A percentile compares a stretch with the other conserved stretches of the same genome.
These are phyloP conservation scores for Plagodis pulveraria DNA, from an alignment of 2,888 invertebrate species.

Conservation along the genomic window DNA sequence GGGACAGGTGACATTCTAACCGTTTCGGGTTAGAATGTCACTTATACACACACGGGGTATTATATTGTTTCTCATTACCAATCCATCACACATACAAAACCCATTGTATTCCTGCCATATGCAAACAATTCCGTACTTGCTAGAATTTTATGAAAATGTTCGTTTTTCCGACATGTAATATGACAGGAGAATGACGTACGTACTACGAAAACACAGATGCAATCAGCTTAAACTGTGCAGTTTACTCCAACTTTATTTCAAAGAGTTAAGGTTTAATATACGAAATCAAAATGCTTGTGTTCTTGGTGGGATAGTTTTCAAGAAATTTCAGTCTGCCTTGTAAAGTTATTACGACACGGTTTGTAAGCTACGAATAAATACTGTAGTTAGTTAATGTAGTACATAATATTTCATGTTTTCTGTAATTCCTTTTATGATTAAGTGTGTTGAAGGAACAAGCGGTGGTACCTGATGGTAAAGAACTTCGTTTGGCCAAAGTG, in stretches of 20 bases:
- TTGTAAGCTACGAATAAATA: background rate
- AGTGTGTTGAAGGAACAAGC: no score
- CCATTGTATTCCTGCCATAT: constrained; percentile 19
- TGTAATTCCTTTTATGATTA: no score
- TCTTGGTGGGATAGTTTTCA: background rate
- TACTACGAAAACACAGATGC: constrained; percentile 21
- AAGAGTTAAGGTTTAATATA: constrained; percentile 5
- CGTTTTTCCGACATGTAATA: constrained; percentile 15
- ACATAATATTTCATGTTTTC: no score
- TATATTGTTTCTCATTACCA: background rate
- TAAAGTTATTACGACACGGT: background rate
- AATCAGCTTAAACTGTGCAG: constrained; percentile 13
- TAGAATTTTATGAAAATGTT: constrained; percentile 32
- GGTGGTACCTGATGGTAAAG: no score
- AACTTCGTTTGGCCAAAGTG: no score
- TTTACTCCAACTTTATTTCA: background rate
- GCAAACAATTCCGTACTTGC: constrained; percentile 16
- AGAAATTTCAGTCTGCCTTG: background rate
- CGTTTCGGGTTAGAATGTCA: no score
- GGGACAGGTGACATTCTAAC: no score
- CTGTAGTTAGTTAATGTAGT: no score
- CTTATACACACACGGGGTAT: no score
- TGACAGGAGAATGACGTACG: constrained; percentile 19
- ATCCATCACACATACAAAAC: constrained; percentile 13
- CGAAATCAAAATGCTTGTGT: background rate